Evolutionary conservation across 1,140 invertebrate species (phyloP).

Genomic region (Chlorops oryzae): DNA sequence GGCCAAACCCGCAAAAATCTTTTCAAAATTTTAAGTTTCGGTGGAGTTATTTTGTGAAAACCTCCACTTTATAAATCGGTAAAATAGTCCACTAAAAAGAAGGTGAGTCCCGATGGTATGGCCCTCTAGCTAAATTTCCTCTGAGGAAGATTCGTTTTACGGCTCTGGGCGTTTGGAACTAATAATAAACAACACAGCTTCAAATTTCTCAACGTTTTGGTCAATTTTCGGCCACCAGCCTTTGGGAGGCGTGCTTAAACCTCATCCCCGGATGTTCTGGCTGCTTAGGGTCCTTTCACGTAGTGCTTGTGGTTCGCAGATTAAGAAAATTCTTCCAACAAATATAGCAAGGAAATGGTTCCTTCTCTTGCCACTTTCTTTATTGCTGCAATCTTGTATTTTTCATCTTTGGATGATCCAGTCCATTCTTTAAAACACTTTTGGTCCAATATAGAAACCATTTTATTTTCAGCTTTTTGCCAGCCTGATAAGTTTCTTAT

Average conservation of each 20-base stretch:
- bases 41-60: constrained; percentile 21
- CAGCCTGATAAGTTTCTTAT: too few species aligned
- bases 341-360: constrained; percentile 15
- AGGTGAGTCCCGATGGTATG: constrained; percentile 24
- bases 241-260: constrained; percentile 33
- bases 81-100: constrained; percentile 21
- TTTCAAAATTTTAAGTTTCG: constrained; percentile 3
- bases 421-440: too few species aligned
- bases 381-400: too few species aligned
- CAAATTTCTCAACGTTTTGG: constrained; percentile 26
- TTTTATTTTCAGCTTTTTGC: too few species aligned
- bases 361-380: too few species aligned
- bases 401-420: too few species aligned
- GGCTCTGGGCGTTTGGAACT: constrained; percentile 22
- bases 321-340: too few species aligned
- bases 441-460: too few species aligned
- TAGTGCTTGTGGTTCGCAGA: constrained; percentile 20
- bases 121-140: constrained; percentile 25
- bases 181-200: constrained; percentile 23
- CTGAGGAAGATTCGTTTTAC: constrained; percentile 26
- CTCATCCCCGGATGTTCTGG: constrained; percentile 36
- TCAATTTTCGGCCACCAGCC: constrained; percentile 45
- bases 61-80: constrained; percentile 17
- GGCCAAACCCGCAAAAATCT: constrained; percentile 9
- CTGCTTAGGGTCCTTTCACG: constrained; percentile 26